Base-by-base conservation (phyloP, 2,888 invertebrate genomes). In the Ethmia dodecea region DNA sequence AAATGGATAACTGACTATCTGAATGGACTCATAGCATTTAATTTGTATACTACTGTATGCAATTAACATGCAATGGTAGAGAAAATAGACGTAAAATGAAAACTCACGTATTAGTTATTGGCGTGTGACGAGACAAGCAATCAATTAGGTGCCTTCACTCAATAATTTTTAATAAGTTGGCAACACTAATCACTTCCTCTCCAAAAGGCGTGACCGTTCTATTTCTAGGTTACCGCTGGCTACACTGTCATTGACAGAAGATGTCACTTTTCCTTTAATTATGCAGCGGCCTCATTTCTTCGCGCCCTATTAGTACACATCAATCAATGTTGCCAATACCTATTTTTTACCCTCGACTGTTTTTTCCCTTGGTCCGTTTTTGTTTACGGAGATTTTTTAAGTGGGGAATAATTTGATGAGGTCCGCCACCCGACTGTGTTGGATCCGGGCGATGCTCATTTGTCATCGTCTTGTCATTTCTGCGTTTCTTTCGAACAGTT, bases 401-500 rank as follows among this genome's bases (percentile, higher is more conserved):
- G 81, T 78, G 79, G 74, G 83, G 81, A 80, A 84, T 84, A 83
- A 84, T 84, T 84, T 84, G 84, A 86, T 86, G 86, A 86, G 86
- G 83, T 80, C 73, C 74, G 79, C 84, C 83, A 84, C 84, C 83
- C 84, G 84, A 77, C 81, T 75, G 80, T 59, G 80, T 68, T 76
- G 72, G 78, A 73, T 72, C 72, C 68, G 72, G 67, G 66, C 73
- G 72, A 56, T 61, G 79, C 83, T 86, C 86, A 84, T 86, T 86
- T 86, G 84, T 86, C 86, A 86, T 86, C 84, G 84, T 84, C 86
- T 84, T 86, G 86, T 86, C 86, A 83, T 86, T 84, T 81, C 81
- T 81, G 76, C 77, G 70, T 83, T 84, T 86, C 84, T 83, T 84
- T 79, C 67, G 70, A 74, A 57, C 79, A 79, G 77, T 83, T 64